Conservation (phyloP, 2,888 invertebrate species). For the Callimorpha dominula region DNA sequence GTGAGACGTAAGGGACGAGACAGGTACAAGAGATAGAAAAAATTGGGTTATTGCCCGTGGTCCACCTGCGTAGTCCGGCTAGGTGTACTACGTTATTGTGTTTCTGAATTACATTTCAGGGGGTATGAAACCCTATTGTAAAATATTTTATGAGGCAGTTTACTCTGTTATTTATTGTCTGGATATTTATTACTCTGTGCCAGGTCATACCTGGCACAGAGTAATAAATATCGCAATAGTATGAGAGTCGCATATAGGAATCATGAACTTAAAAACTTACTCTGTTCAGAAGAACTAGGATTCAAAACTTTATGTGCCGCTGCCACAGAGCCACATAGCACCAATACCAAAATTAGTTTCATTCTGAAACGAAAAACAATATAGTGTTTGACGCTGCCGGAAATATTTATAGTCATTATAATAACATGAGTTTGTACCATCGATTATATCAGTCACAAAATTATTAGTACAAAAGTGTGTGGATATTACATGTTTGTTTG, state of each 20-base stretch:
- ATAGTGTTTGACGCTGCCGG: constrained; percentile 3
- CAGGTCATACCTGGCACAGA: neutral
- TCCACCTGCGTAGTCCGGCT: too few relatives aligned
- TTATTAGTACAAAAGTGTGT: neutral
- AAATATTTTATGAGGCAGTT: neutral
- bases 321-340: constrained; percentile 3
- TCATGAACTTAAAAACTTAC: neutral
- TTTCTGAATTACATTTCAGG: too few relatives aligned
- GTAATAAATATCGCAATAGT: neutral
- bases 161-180: too few relatives aligned
- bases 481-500: neutral
- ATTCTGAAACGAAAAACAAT: constrained; percentile 14
- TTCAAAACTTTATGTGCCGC: constrained; percentile 7
- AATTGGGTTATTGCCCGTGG: too few relatives aligned
- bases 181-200: too few relatives aligned
- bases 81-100: too few relatives aligned
- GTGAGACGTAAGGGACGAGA: too few relatives aligned
- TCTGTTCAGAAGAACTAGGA: constrained; percentile 4
- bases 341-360: constrained; percentile 10
- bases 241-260: neutral
- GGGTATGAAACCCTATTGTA: too few relatives aligned
- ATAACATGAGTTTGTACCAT: neutral
- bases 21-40: too few relatives aligned
- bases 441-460: constrained; percentile 7
- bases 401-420: constrained; percentile 12